phyloP scores from a whole-genome alignment of 2,113 vertebrate species.

The Eolophus roseicapilla region DNA sequence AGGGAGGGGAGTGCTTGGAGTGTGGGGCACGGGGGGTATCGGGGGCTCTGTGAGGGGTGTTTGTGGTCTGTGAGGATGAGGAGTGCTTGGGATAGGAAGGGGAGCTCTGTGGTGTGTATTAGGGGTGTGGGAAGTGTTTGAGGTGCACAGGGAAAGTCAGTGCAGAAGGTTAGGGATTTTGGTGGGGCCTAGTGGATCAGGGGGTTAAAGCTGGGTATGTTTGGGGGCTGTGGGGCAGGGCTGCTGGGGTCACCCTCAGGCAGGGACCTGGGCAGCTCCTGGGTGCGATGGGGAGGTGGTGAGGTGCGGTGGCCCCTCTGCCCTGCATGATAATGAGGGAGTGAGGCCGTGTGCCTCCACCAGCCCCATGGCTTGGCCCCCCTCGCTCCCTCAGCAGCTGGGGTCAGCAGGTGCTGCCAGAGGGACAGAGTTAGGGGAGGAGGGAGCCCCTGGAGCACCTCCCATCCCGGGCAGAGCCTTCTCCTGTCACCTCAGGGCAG shows the following conservation, averaged over 20 bases:
- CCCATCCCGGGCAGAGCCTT: neutral
- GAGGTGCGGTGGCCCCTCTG: neutral
- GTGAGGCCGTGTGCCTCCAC: neutral
- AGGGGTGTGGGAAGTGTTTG: neutral
- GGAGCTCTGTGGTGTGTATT: neutral
- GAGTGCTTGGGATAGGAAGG: too few species aligned
- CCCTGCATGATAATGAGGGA: fast-evolving
- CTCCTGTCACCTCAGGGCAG: fast-evolving
- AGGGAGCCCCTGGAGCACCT: neutral
- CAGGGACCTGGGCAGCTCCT: neutral
- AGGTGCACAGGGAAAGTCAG: neutral
- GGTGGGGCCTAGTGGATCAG: neutral
- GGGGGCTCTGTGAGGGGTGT: neutral
- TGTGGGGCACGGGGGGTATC: neutral
- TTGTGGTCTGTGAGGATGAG: neutral
- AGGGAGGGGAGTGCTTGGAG: neutral
- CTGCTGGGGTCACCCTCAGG: neutral
- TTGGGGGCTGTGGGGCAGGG: neutral
- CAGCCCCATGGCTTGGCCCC: neutral
- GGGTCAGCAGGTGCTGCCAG: fast-evolving
- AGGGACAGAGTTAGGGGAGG: neutral
- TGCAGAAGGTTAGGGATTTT: neutral
- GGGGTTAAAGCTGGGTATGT: too few species aligned
- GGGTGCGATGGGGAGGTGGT: neutral
- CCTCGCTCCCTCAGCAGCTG: fast-evolving